Evolutionary conservation across 2,797 vertebrate species (phyloP).

Genomic region (Lepus oiostolus): DNA sequence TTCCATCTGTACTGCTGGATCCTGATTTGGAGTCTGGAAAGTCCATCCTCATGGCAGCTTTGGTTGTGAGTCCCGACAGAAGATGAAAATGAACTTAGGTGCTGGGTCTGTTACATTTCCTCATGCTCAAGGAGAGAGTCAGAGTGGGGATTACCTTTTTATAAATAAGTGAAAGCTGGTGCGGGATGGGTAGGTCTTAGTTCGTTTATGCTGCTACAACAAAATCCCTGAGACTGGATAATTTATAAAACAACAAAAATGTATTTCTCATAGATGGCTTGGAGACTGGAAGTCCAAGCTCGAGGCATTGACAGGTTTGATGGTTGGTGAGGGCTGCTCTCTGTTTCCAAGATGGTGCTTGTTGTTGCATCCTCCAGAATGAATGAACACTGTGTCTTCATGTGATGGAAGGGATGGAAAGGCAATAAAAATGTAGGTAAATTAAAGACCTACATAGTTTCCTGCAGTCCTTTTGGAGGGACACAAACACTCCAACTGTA

Average conservation of each 20-base stretch:
- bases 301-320: not conserved
- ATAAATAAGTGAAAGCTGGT: conserved; percentile 18
- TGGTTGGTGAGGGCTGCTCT: not conserved
- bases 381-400: not conserved
- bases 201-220: not conserved
- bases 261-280: not conserved
- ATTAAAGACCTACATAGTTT: not conserved
- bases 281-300: not conserved
- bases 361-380: not conserved
- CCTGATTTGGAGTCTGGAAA: not conserved
- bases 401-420: not conserved
- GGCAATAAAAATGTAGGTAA: not conserved
- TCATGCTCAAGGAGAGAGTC: not conserved
- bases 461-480: not conserved
- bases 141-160: conserved; percentile 16
- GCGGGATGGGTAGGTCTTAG: not conserved
- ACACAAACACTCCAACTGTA: not conserved
- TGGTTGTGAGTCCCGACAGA: conserved; percentile 11
- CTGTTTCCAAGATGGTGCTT: not conserved
- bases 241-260: not conserved
- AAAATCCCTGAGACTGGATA: not conserved
- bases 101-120: not conserved
- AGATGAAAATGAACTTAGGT: conserved; percentile 8
- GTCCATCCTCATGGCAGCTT: conserved; percentile 45
- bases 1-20: not conserved